A percentile compares a stretch with the other conserved stretches of the same genome.
Evolutionary conservation across 2,888 invertebrate species (phyloP).

Genomic region (Drosophila kambysellisi): DNA sequence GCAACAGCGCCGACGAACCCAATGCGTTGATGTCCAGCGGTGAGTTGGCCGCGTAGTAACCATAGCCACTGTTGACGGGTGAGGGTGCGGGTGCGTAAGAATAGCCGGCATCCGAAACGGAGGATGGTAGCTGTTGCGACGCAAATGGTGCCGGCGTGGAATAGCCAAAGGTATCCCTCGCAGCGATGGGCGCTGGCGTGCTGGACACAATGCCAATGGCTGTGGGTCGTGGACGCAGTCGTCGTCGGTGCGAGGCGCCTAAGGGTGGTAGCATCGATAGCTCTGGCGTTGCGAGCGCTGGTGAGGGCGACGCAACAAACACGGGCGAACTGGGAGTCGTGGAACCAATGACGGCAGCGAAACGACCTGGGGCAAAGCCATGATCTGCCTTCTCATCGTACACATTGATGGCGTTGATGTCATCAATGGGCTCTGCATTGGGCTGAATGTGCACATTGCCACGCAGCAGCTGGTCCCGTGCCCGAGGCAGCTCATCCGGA

Average conservation of each 20-base stretch:
- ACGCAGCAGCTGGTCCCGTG: slow-evolving; percentile 47
- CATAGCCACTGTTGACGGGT: slow-evolving; percentile 61
- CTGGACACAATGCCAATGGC: slow-evolving; percentile 76
- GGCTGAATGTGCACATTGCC: slow-evolving; percentile 73
- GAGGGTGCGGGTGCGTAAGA: slow-evolving; percentile 70
- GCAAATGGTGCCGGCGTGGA: slow-evolving; percentile 81
- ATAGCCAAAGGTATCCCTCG: slow-evolving; percentile 62
- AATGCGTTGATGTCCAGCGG: slow-evolving; percentile 77
- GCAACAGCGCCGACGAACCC: slow-evolving; percentile 68
- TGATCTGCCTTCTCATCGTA: slow-evolving; percentile 70
- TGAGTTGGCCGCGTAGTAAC: slow-evolving; percentile 66
- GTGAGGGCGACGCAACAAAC: slow-evolving; percentile 28
- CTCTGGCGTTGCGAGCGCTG: slow-evolving; percentile 38
- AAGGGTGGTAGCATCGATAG: slow-evolving; percentile 81
- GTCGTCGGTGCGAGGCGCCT: slow-evolving; percentile 44
- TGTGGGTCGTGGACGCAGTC: slow-evolving; percentile 72
- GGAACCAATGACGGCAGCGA: slow-evolving; percentile 53
- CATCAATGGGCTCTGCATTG: slow-evolving; percentile 75
- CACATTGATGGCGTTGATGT: slow-evolving; percentile 66
- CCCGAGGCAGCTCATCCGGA: slow-evolving; percentile 79
- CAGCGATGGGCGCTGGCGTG: slow-evolving; percentile 76
- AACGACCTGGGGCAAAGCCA: slow-evolving; percentile 56
- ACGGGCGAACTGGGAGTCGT: slow-evolving; percentile 53
- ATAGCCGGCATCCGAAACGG: slow-evolving; percentile 71
- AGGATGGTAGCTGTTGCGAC: slow-evolving; percentile 51